Evolutionary conservation across 92 coral and sea anemone species (phyloP), one percentile per base, ranked within the genome.

Genomic region (Parazoanthus atlanticus): DNA sequence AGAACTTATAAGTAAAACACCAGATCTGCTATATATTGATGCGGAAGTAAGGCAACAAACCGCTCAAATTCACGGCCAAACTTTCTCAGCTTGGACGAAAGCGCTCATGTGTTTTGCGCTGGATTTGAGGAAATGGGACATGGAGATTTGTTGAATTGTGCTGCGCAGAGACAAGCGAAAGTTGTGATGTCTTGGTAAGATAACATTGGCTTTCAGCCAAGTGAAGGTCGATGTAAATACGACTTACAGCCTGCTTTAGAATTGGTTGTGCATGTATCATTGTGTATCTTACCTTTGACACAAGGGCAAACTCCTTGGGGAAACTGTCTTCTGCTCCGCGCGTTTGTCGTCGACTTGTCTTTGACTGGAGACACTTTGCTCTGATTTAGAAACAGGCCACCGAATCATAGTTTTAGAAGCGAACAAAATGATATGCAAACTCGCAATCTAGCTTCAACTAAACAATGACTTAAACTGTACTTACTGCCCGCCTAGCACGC

Each of bases 261-360:
- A 32, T 32, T 19, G 43, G 32, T 0, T 38, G 15, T 75, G 26
- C 43, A 52, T 13, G 1, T 73, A 38, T 73, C 23, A 3, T 75
- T 15, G 30, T 32, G 36, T 32, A 6, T 36, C 78, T 69, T 84
- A 69, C 87, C 87, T 70, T 17, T 70, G 65, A 26, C 78, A 70
- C 87, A 84, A 47, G 66, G 87, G 61, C 87, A 84, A 47, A 84
- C 87, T 69, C 87, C 87, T 46, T 70, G 87, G 25, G 87, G 41
- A 31, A 84, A 84, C 67, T 84, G 87, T 19, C 87, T 84, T 13
- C 78, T 84, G 23, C 43, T 84, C 23, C 87, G 56, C 17, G 58
- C 1, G 58, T 84, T 69, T 16, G 29, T 30, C 31, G 31, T 43
- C 21, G 87, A 46, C 78, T 71, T 19, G 21, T 41, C 78, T 69